phyloP scores from a whole-genome alignment of 2,888 invertebrate genomes.

The Napeogenes inachia region DNA sequence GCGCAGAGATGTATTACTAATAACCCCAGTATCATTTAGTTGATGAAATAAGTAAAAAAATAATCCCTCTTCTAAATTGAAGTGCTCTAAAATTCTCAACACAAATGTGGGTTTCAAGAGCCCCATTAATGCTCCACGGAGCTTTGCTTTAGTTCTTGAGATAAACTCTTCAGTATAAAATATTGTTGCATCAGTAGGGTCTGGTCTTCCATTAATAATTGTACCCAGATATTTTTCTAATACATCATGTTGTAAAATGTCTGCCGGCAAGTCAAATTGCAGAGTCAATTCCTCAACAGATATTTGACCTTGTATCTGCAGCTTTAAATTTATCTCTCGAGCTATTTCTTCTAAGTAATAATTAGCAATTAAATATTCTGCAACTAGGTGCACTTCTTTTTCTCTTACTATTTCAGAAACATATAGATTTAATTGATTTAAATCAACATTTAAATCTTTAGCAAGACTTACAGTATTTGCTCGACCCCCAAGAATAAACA shows the following conservation, averaged over 20 bases:
- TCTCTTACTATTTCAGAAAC: conserved; percentile 86
- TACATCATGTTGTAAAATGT: conserved; percentile 87
- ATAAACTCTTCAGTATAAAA: conserved; percentile 96
- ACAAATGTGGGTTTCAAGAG: conserved; percentile 90
- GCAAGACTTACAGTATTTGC: conserved; percentile 93
- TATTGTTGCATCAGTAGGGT: conserved; percentile 86
- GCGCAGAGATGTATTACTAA: conserved; percentile 76
- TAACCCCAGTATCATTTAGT: conserved; percentile 76
- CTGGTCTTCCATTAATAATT: conserved; percentile 89
- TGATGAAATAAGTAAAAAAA: conserved; percentile 86
- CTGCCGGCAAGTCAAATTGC: conserved; percentile 93
- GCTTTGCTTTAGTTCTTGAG: conserved; percentile 88
- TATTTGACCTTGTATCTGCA: conserved; percentile 90
- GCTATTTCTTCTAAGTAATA: conserved; percentile 89
- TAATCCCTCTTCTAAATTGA: conserved; percentile 88
- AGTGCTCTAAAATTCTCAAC: conserved; percentile 84
- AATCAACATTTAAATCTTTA: conserved; percentile 91
- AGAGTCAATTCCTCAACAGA: conserved; percentile 91
- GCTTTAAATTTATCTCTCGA: conserved; percentile 94
- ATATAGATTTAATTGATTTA: conserved; percentile 82
- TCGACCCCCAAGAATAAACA: conserved; percentile 91
- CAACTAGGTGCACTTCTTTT: conserved; percentile 84
- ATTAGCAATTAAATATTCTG: conserved; percentile 94
- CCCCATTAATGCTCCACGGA: conserved; percentile 91
- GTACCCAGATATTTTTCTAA: conserved; percentile 88